Evolutionary conservation across 1,140 invertebrate species (phyloP), one percentile per base, ranked within the genome.

Genomic region (Cyrtorhinus lividipennis): DNA sequence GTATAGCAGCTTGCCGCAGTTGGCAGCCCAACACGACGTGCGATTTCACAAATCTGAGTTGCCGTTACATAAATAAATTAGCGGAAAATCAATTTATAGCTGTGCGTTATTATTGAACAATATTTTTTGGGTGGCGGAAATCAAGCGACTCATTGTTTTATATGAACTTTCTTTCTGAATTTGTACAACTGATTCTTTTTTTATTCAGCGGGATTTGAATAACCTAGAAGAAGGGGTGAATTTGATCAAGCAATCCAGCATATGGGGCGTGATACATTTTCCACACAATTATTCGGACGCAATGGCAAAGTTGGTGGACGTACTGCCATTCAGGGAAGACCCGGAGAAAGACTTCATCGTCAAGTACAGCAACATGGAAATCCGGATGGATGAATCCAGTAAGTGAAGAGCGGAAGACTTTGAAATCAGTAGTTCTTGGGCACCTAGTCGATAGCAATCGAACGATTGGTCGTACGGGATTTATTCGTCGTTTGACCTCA

Each of bases 221-320:
- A n/a, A 44, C 38, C 8, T 68, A 1, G 67, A 72, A 23, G 64
- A 66, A 56, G 76, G 73, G 1, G 62, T 70, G 27, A 56, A 68
- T 10, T 69, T 71, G 18, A 76, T 78, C 8, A 66, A 68, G 59
- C 61, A 68, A 2, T 77, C 76, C 0, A 59, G 71, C 2, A 69
- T 70, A 13, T 80, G 77, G 77, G 77, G 76, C 20, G 72, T 77
- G 2, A 69, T 79, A 44, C 65, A 70, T 64, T 72, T 80, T 20
- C 69, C 70, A 2, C 48, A 72, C 56, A 75, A 75, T 62, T 79
- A 76, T 67, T 72, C 77, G 1, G 62, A 67, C 53, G 74, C 74
- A 64, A 62, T 78, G 1, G 48, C 74, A 10, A 62, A 64, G 24
- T 65, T 72, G 45, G 59, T 73, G 25, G 62, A 70, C 22, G 25